Percentiles rank a stretch among this genome's conserved stretches.
Conservation (phyloP, 2,888 invertebrate species). For the Tetragonisca angustula region DNA sequence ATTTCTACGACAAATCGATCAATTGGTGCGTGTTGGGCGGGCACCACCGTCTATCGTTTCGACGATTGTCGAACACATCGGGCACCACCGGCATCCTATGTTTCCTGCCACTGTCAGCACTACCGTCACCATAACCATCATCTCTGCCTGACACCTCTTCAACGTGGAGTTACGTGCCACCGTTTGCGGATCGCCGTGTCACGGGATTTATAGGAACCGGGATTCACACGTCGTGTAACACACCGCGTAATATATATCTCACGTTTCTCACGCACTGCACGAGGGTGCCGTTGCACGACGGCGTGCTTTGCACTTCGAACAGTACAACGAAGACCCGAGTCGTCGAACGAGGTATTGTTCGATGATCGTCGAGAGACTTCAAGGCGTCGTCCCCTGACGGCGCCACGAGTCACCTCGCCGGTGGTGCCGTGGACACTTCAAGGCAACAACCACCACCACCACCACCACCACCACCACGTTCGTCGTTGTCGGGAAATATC, state of each 20-base stretch:
- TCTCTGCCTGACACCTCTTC: conserved; percentile 14
- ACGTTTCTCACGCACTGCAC: conserved; percentile 47
- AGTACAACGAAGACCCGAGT: conserved; percentile 45
- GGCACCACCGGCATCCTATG: conserved; percentile 50
- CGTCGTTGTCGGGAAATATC: background rate
- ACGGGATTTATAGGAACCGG: background rate
- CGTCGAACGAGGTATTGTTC: conserved; percentile 56
- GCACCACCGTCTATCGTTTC: conserved; percentile 43
- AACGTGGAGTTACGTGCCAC: background rate
- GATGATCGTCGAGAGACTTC: conserved; percentile 62
- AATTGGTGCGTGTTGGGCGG: conserved; percentile 55
- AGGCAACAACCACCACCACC: conserved; percentile 32
- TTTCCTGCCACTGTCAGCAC: conserved; percentile 54
- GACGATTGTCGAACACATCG: conserved; percentile 23
- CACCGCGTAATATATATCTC: conserved; percentile 17
- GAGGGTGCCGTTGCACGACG: conserved; percentile 55
- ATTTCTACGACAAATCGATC: conserved; percentile 33
- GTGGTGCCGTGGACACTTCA: conserved; percentile 50
- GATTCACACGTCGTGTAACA: conserved; percentile 25
- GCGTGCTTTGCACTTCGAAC: conserved; percentile 57
- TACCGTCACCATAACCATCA: conserved; percentile 48
- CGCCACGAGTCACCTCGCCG: conserved; percentile 70
- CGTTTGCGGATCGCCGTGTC: background rate
- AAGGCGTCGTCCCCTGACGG: conserved; percentile 71
- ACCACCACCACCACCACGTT: conserved; percentile 32